Base-by-base conservation (phyloP, 2,888 invertebrate genomes). In the Ormia ochracea region DNA sequence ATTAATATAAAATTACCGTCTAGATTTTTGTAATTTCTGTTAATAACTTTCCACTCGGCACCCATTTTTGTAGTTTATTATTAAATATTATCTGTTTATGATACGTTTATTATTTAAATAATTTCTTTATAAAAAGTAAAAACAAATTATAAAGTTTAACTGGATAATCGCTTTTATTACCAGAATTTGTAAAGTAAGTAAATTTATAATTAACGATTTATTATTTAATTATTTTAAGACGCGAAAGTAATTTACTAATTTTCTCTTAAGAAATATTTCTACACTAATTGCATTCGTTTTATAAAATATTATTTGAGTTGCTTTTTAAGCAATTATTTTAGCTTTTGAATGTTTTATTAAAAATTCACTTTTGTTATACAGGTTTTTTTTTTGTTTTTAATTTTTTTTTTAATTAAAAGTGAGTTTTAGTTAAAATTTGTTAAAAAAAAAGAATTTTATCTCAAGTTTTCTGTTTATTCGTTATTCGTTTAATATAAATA, bases 1-100 rank as follows among this genome's bases (percentile, higher is more conserved):
- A 14, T 36, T 1, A 28, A 58, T 41, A 69, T 43, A 72, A 76
- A 79, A 78, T 83, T 83, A 87, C 87, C 87, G 82, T 87, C 87
- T 83, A 87, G 78, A 81, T 87, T 86, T 74, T 87, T 87, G 82
- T 87, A 87, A 82, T 85, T 88, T 68, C 72, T 81, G 82, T 87
- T 87, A 75, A 88, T 88, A 81, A 82, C 56, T 76, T 85, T 87
- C 87, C 87, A 87, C 85, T 88, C 85, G 78, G 86, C 82, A 66
- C 84, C 87, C 87, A 87, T 87, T 61, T 82, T 77, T 43, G 56
- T n/a, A 54, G 41, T 48, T 59, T 50, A 28, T 68, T 43, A n/a
- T n/a, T n/a, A n/a, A 54, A 38, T 21, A 41, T 52, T 50, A n/a
- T n/a, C n/a, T n/a, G n/a, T n/a, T n/a, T n/a, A n/a, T n/a, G n/a